Percentiles rank a stretch among this genome's conserved stretches.
phyloP scores from a whole-genome alignment of 2,888 invertebrate genomes.

The Scaptomyza cyrtandrae region DNA sequence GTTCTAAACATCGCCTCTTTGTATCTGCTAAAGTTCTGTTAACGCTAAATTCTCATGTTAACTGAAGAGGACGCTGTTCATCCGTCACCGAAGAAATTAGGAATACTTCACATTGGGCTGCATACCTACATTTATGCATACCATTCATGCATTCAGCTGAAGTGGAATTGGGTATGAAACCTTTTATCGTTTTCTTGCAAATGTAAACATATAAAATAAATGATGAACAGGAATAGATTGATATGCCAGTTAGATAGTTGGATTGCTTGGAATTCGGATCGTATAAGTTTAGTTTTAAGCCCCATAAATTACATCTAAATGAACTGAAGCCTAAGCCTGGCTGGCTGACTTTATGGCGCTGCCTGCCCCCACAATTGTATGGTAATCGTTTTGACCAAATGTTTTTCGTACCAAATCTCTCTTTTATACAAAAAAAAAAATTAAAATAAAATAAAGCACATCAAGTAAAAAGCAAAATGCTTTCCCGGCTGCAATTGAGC shows the following conservation, averaged over 20 bases:
- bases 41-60: no score
- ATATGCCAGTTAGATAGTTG: not conserved
- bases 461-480: slow-evolving; percentile 30
- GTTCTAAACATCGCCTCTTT: no score
- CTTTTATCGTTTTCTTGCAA: not conserved
- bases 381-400: slow-evolving; percentile 61
- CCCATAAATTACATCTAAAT: slow-evolving; percentile 67
- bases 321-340: slow-evolving; percentile 62
- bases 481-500: slow-evolving; percentile 52
- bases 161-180: no score
- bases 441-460: not conserved
- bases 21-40: no score
- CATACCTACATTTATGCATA: no score
- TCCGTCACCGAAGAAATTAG: no score
- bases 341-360: slow-evolving; percentile 49
- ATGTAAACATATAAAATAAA: slow-evolving; percentile 8
- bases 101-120: no score
- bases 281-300: slow-evolving; percentile 24
- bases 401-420: slow-evolving; percentile 32
- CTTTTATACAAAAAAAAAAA: not conserved
- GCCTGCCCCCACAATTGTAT: slow-evolving; percentile 55
- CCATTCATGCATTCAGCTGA: no score
- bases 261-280: slow-evolving; percentile 6
- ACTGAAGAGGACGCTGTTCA: no score
- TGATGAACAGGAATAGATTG: slow-evolving; percentile 18